These are phyloP conservation scores for Podilymbus podiceps DNA, from an alignment of 2,113 vertebrate genomes.

Conservation along the genomic window DNA sequence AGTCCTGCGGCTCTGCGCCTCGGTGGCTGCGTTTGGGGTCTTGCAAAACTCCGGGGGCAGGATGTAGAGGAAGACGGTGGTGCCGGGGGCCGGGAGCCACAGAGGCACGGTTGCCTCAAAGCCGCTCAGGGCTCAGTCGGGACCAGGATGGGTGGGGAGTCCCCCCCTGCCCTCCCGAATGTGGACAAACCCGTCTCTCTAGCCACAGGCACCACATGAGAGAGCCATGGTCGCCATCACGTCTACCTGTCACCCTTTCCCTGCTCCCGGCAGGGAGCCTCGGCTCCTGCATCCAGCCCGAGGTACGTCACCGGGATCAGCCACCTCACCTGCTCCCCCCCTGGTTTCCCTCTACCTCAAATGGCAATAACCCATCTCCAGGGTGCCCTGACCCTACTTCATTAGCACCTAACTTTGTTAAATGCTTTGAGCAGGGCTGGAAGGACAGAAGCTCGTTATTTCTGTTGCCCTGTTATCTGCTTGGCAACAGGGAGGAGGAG, in stretches of 20 bases:
- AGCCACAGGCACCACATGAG: constrained; percentile 17
- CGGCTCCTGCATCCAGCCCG: not conserved
- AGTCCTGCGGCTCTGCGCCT: not conserved
- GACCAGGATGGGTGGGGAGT: not conserved
- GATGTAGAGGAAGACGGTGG: not conserved
- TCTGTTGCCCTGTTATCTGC: not conserved
- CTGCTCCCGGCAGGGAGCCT: not conserved
- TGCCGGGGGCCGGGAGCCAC: accelerated
- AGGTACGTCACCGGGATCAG: not conserved
- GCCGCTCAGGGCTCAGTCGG: not conserved
- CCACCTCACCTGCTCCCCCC: not conserved
- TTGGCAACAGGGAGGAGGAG: not conserved
- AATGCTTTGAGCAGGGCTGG: not conserved
- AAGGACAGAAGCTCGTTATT: not conserved
- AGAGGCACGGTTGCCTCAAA: not conserved
- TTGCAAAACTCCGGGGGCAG: not conserved
- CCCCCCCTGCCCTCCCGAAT: not conserved
- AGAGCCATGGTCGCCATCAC: not conserved
- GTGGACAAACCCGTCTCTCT: constrained; percentile 19
- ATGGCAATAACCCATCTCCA: not conserved
- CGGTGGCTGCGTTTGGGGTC: accelerated
- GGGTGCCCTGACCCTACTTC: not conserved
- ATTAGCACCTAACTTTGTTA: not conserved
- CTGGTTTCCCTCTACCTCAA: not conserved
- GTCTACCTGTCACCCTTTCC: not conserved